A percentile compares a stretch with the other conserved stretches of the same genome.
These are phyloP conservation scores for Procambarus clarkii DNA, from an alignment of 1,140 invertebrate genomes.

Conservation along the genomic window DNA sequence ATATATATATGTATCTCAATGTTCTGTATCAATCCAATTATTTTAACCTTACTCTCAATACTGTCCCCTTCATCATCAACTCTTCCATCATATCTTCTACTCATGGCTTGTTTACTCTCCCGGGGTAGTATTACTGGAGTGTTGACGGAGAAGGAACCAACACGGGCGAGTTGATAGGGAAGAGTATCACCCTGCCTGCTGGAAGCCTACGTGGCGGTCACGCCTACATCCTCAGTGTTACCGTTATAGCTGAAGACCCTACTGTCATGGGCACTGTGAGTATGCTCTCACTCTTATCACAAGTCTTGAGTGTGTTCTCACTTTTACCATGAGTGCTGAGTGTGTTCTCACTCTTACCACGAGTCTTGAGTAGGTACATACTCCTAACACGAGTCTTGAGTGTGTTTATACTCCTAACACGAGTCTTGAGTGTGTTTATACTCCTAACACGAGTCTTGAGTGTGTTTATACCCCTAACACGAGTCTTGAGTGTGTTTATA, in stretches of 20 bases:
- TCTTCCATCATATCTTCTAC: not conserved
- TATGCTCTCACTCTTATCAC: not conserved
- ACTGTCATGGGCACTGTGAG: slow-evolving; percentile 22
- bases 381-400: too few species aligned
- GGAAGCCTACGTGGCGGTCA: not conserved
- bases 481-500: not conserved
- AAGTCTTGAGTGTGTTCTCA: not conserved
- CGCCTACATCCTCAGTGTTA: slow-evolving; percentile 15
- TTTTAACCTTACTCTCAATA: too few species aligned
- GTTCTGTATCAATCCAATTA: too few species aligned
- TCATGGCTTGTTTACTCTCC: not conserved
- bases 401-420: too few species aligned
- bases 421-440: not conserved
- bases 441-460: not conserved
- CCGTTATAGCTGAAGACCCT: not conserved
- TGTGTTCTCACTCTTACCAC: not conserved
- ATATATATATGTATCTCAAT: too few species aligned
- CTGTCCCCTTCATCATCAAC: not conserved
- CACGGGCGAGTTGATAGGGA: not conserved
- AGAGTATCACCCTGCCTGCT: not conserved
- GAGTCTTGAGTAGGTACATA: not conserved
- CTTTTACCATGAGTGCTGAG: not conserved
- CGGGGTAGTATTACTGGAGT: slow-evolving; percentile 16
- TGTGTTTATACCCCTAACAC: not conserved
- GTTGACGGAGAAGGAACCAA: not conserved